Evolutionary conservation across 2,888 invertebrate species (phyloP), one percentile per base, ranked within the genome.

Genomic region (Lathronympha strigana): DNA sequence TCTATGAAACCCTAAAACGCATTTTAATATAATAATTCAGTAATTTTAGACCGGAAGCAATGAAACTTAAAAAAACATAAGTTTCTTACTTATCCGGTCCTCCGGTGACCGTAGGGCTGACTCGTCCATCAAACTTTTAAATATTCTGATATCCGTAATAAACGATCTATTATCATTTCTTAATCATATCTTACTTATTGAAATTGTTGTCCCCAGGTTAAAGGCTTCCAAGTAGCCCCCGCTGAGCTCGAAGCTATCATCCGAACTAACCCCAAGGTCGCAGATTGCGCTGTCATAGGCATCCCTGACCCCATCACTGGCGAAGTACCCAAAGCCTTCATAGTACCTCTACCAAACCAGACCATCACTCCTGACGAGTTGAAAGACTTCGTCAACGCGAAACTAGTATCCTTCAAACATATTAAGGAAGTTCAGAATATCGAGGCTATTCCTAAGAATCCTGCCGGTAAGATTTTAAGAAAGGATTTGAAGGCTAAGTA

Each of bases 221-320:
- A 94, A 88, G 94, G 93, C 0, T 94, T 93, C 83, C 94, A 97
- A 94, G 97, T 98, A 17, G 94, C 98, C 0, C 98, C 98, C 6
- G 97, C 98, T 0, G 98, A 98, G 83, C 81, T 98, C 33, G 98
- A 98, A 85, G 95, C 93, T 51, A 75, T 96, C 0, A 82, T 97
- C 5, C 89, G 96, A 61, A 92, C 93, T 1, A 95, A 97, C 83
- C 95, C 96, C 0, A 94, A 94, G 51, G 92, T 98, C 0, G 80
- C 92, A 2, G 98, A 98, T 77, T 97, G 96, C 0, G 98, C 96
- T 0, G 98, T 98, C 0, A 85, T 98, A 68, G 98, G 97, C 0
- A 86, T 96, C n/a, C 94, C 95, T 0, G 94, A 97, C 74, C 87
- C 92, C 0, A 77, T 92, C 15, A 89, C 90, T n/a, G 97, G 97